phyloP scores from a whole-genome alignment of 2,888 invertebrate genomes.

The Drosophila prolongata region DNA sequence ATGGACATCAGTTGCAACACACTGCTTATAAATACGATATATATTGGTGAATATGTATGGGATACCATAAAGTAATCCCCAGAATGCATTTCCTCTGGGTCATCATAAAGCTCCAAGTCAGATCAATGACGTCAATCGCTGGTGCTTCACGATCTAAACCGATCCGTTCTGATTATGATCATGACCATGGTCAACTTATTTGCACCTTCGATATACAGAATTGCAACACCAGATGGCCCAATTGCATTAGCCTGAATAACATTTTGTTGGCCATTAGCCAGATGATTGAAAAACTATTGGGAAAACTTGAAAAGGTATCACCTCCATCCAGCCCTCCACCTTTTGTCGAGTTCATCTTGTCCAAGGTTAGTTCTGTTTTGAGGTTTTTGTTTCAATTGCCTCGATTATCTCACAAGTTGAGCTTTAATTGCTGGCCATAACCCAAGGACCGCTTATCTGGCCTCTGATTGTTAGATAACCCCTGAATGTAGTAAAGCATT shows the following conservation, averaged over 20 bases:
- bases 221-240: conserved; percentile 12
- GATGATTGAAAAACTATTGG: conserved; percentile 7
- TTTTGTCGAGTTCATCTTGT: conserved; percentile 36
- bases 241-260: conserved; percentile 7
- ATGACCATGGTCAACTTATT: conserved; percentile 53
- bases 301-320: not conserved
- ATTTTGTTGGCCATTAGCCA: conserved; percentile 30
- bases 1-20: conserved; percentile 15
- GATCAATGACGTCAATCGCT: conserved; percentile 26
- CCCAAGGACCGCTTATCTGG: conserved; percentile 53
- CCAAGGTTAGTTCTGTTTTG: conserved; percentile 66
- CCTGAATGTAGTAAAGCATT: not conserved
- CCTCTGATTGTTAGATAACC: conserved; percentile 4
- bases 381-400: conserved; percentile 10
- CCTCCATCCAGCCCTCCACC: conserved; percentile 31
- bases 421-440: conserved; percentile 51
- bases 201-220: conserved; percentile 26
- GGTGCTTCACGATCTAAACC: not conserved
- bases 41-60: not conserved
- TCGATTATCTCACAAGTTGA: conserved; percentile 40
- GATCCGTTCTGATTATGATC: conserved; percentile 31
- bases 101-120: not conserved
- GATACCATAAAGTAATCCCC: conserved; percentile 1
- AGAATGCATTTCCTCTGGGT: conserved; percentile 12
- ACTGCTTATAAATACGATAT: conserved; percentile 8